A percentile compares a stretch with the other conserved stretches of the same genome.
Conservation (phyloP, 2,113 vertebrate species). For the Benthochromis sp. region DNA sequence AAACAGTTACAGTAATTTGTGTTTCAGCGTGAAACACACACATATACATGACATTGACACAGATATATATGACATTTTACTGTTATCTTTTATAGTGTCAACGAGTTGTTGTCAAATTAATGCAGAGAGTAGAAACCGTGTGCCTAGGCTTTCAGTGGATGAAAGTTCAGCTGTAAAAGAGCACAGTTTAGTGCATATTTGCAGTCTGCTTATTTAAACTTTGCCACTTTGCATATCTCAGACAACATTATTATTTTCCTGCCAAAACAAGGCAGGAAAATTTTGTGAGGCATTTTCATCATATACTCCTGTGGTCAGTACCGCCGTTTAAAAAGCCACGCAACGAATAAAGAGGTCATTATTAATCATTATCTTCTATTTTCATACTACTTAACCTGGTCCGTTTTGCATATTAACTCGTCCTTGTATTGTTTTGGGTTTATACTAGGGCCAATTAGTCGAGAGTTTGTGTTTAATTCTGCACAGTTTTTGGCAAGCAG, state of each 20-base stretch:
- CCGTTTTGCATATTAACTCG: background rate
- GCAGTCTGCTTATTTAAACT: background rate
- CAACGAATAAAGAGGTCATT: background rate
- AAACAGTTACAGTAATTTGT: background rate
- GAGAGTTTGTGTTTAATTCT: background rate
- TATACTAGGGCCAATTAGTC: background rate
- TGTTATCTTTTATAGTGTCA: background rate
- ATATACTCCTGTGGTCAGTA: background rate
- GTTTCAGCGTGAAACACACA: background rate
- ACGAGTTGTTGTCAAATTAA: background rate
- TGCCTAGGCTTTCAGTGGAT: background rate
- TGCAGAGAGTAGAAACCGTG: background rate
- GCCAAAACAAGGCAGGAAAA: background rate
- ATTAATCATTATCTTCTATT: background rate
- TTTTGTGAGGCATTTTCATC: background rate
- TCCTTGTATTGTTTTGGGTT: background rate
- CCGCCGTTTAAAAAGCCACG: background rate
- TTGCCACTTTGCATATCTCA: background rate
- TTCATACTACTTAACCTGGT: background rate
- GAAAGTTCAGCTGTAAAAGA: background rate
- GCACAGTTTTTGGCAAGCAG: background rate
- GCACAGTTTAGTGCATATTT: background rate
- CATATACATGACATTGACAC: background rate
- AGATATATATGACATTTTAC: background rate
- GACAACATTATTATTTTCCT: background rate